phyloP scores from a whole-genome alignment of 2,113 vertebrate genomes.

The Nothobranchius furzeri region DNA sequence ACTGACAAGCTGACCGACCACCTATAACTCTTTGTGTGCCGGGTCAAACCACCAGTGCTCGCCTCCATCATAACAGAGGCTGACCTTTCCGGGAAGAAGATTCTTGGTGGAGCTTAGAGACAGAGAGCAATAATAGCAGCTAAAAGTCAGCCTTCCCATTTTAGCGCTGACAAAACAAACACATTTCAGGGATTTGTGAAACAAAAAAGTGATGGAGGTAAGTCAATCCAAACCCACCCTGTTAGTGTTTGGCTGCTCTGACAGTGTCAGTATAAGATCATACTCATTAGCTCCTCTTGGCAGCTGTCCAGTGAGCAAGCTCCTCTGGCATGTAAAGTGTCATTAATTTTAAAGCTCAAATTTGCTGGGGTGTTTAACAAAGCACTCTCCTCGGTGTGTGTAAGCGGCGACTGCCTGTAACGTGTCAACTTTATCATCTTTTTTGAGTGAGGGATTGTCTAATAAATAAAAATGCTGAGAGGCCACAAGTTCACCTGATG shows the following conservation, averaged over 20 bases:
- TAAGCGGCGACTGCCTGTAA: slow-evolving; percentile 63
- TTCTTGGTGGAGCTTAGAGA: slow-evolving; percentile 31
- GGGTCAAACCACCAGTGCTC: slow-evolving; percentile 59
- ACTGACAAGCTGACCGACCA: slow-evolving; percentile 73
- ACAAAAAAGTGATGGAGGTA: slow-evolving; percentile 14
- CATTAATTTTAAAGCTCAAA: slow-evolving; percentile 72
- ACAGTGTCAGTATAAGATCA: slow-evolving; percentile 44
- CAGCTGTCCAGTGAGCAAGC: slow-evolving; percentile 63
- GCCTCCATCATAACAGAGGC: slow-evolving; percentile 60
- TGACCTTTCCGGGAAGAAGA: slow-evolving; percentile 55
- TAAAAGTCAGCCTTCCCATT: slow-evolving; percentile 26
- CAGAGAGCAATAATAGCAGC: slow-evolving; percentile 23
- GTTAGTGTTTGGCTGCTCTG: slow-evolving; percentile 31
- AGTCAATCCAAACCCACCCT: slow-evolving; percentile 29
- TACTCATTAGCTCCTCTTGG: slow-evolving; percentile 64
- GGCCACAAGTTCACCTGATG: slow-evolving; percentile 63
- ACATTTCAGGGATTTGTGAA: slow-evolving; percentile 32
- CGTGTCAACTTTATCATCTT: slow-evolving; percentile 66
- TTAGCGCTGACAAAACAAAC: not conserved
- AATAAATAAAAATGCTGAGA: slow-evolving; percentile 67
- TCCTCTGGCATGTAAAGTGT: slow-evolving; percentile 70
- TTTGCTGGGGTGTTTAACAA: slow-evolving; percentile 73
- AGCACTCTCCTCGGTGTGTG: slow-evolving; percentile 44
- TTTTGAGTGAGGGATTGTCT: slow-evolving; percentile 70
- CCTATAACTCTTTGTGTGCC: slow-evolving; percentile 58